Percentiles rank a stretch among this genome's conserved stretches.
phyloP scores from a whole-genome alignment of 1,140 invertebrate genomes.

The Gyrodactylus salaris region DNA sequence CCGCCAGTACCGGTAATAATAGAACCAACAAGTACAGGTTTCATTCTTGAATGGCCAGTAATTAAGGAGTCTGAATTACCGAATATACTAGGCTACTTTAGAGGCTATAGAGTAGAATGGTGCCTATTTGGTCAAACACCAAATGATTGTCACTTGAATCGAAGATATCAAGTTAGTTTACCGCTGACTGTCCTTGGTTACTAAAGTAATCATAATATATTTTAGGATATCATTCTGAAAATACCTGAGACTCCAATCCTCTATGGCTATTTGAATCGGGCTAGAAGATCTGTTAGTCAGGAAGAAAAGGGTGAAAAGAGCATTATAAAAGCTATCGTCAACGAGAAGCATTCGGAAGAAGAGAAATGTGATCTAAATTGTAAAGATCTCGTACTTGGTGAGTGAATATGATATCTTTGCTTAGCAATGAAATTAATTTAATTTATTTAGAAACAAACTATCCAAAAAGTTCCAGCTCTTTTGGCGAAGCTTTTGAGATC shows the following conservation, averaged over 20 bases:
- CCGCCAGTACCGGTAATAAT: background rate
- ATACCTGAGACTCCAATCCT: background rate
- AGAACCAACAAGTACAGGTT: background rate
- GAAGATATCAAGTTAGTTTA: background rate
- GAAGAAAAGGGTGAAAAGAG: background rate
- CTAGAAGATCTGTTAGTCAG: background rate
- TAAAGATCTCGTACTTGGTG: no score
- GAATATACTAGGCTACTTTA: slow-evolving; percentile 2
- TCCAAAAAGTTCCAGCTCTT: background rate
- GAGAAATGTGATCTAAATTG: no score
- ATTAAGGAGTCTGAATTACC: background rate
- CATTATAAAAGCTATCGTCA: background rate
- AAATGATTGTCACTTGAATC: background rate
- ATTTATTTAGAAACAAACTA: background rate
- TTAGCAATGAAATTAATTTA: background rate
- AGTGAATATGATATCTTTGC: no score
- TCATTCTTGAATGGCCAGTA: background rate
- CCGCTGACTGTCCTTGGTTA: no score
- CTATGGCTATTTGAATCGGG: background rate
- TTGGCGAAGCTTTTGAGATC: background rate
- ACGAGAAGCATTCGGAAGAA: no score
- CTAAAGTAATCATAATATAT: no score
- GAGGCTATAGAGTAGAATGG: slow-evolving; percentile 6
- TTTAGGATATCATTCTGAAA: background rate
- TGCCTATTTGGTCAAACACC: background rate